Base-by-base conservation (phyloP, 2,113 vertebrate species). In the Opisthocomus hoazin region DNA sequence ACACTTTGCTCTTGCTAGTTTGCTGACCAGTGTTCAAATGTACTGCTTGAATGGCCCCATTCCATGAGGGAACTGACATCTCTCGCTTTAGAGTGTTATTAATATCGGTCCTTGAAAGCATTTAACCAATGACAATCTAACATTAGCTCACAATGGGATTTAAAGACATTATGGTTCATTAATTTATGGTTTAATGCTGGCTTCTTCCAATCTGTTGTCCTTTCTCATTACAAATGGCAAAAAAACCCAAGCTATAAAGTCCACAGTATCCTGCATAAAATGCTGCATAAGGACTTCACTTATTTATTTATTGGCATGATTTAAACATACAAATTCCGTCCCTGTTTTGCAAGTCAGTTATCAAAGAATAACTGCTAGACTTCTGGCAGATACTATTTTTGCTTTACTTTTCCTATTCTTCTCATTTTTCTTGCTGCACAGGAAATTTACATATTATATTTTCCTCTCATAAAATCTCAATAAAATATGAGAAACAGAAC, bases 21-120 rank as follows among this genome's bases (percentile, higher is more conserved):
- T 92, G 88, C 90, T 93, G 96, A 96, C 94, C 93, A 94, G 46
- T 84, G 92, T 88, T 78, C 80, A 95, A 89, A 96, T 84, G 63
- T 57, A 89, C 81, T 92, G 90, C 71, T 84, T 90, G 88, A 96
- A 86, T 78, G 73, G 88, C 76, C 83, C 68, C 65, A 64, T 93
- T 96, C 92, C 90, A 95, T 96, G 89, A 96, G 92, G 77, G 86
- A 96, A 68, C 64, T 89, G 95, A 92, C 92, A 94, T 90, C 53
- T 61, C 61, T 92, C 15, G 6, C 84, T 95, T 96, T 57, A 84
- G 70, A 95, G 48, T 90, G 76, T 92, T 96, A 95, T 96, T 94
- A 95, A 96, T 96, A 96, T 89, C 96, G 94, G 83, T 94, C 94
- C 95, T 97, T 96, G 96, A 97, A 89, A 96, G 64, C 70, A 81